phyloP scores from a whole-genome alignment of 2,888 invertebrate species.

The Ophion obscuratus region DNA sequence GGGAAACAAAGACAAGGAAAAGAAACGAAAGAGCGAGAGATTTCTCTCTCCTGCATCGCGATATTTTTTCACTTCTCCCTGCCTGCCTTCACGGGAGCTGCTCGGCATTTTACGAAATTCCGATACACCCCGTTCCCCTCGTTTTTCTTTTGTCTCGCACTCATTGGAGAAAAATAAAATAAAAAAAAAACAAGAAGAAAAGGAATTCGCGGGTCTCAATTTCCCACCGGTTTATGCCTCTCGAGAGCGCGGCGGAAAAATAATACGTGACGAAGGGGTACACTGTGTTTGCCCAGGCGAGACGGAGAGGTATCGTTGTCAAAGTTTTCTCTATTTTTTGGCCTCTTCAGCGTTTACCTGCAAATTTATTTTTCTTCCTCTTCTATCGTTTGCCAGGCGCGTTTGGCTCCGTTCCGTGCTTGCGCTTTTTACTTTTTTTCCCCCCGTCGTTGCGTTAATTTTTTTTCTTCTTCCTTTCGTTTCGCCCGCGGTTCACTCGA shows the following conservation, averaged over 20 bases:
- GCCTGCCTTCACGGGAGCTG: neutral
- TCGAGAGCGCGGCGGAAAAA: neutral
- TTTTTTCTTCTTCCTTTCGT: constrained; percentile 15
- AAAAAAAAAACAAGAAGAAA: constrained; percentile 9
- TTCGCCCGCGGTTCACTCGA: neutral
- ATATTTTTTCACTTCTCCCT: neutral
- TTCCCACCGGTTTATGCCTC: constrained; percentile 9
- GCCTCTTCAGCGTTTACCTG: neutral
- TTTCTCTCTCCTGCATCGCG: neutral
- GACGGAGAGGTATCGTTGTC: neutral
- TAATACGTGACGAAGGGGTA: neutral
- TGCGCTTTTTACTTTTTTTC: neutral
- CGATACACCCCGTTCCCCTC: neutral
- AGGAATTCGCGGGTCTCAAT: neutral
- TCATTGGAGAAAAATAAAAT: constrained; percentile 1
- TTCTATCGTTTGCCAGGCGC: neutral
- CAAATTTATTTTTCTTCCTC: neutral
- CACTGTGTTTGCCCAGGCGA: neutral
- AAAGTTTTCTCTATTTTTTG: neutral
- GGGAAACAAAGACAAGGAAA: neutral
- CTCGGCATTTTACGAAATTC: neutral
- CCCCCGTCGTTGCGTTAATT: neutral
- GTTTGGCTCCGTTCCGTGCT: neutral
- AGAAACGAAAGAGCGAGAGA: neutral
- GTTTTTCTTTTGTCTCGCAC: neutral